Percentiles rank a stretch among this genome's conserved stretches.
Evolutionary conservation across 2,888 invertebrate genomes (phyloP).

Genomic region (Tachina lurida): DNA sequence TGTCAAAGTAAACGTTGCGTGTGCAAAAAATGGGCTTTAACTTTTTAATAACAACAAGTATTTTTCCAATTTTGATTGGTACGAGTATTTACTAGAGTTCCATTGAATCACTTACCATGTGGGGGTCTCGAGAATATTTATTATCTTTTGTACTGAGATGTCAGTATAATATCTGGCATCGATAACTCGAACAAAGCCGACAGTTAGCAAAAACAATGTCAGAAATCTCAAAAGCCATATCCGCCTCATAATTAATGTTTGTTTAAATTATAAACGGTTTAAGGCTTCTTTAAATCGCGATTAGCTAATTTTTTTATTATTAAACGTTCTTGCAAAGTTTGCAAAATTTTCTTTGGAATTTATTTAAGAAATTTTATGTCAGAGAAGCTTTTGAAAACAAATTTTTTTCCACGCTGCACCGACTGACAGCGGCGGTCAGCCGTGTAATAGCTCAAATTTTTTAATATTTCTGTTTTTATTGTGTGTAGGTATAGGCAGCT

Average conservation of each 20-base stretch:
- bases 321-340: conserved; percentile 1
- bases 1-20: no score
- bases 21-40: no score
- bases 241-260: conserved; percentile 36
- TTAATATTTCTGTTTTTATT: conserved; percentile 61
- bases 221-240: conserved; percentile 61
- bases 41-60: no score
- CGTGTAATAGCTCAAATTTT: conserved; percentile 62
- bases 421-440: conserved; percentile 63
- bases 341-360: conserved; percentile 59
- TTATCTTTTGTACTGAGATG: conserved; percentile 65
- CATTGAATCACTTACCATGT: conserved; percentile 77
- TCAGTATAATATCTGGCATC: conserved; percentile 51
- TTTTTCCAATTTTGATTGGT: no score
- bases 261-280: conserved; percentile 24
- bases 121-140: conserved; percentile 68
- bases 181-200: conserved; percentile 59
- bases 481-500: neutral
- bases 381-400: neutral
- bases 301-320: conserved; percentile 8
- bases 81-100: neutral
- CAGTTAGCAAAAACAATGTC: conserved; percentile 61
- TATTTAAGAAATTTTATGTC: neutral
- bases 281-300: conserved; percentile 16
- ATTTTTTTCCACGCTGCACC: conserved; percentile 37